Base-by-base conservation (phyloP, 2,797 vertebrate species). In the Astyanax mexicanus region DNA sequence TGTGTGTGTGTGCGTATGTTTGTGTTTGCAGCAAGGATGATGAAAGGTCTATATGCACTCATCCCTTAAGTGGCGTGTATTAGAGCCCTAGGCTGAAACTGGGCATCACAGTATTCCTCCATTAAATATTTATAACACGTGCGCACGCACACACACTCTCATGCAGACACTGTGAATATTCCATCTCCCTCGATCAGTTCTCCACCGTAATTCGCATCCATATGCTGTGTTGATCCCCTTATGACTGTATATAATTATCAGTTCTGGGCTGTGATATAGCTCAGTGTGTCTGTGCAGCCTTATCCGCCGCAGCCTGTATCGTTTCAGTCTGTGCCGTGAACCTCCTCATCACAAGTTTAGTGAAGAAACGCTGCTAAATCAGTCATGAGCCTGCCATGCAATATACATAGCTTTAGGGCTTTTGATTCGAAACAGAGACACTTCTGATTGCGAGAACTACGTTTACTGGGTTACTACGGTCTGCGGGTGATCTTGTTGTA, bases 41-140 rank as follows among this genome's bases (percentile, higher is more conserved):
- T 84, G 77, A 84, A 84, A 84, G 82, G 79, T 65, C 75, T 79
- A 78, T 84, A 78, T 80, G 80, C 82, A 81, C 82, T 79, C 77
- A 78, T 73, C 76, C 62, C 76, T 78, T 84, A 84, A 84, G 82
- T 84, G 74, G 79, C 77, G 58, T 81, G 82, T 81, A 81, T 78
- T 80, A 81, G 79, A 84, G 82, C 82, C 82, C 68, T 72, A 73
- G 82, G 82, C 82, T 81, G 82, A 69, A 79, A 77, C 66, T 81
- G 75, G 82, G 77, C 82, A 84, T 79, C 82, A 77, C 75, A 77
- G 74, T 79, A 84, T 73, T 79, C 55, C 64, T 81, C 67, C 70
- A 84, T 84, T 81, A 84, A 84, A 84, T 84, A 84, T 84, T 84
- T 84, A 84, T 81, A 74, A 77, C 69, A 72, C 73, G 72, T 80